Conservation (phyloP, 2,797 vertebrate genomes). For the Microctenopoma stevenorrisi region DNA sequence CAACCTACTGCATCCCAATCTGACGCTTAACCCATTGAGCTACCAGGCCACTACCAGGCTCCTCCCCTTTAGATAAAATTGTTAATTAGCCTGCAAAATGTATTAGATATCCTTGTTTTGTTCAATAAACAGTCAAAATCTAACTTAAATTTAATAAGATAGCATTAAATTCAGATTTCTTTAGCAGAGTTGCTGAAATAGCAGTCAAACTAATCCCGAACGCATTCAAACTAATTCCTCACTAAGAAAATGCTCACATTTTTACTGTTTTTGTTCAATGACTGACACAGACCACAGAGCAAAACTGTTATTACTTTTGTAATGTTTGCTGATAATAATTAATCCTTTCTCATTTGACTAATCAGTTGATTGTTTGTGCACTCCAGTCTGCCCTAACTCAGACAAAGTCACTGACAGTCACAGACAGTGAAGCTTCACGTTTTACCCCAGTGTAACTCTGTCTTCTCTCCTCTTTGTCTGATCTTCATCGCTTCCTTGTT, state of each 20-base stretch:
- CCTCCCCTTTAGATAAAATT: background rate
- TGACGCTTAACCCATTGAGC: too few relatives aligned
- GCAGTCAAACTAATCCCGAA: background rate
- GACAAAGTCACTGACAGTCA: conserved; percentile 6
- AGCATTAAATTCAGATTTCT: too few relatives aligned
- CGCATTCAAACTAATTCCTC: background rate
- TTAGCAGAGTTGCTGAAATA: background rate
- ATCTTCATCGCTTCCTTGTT: conserved; percentile 45
- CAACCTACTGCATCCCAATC: too few relatives aligned
- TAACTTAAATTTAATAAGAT: too few relatives aligned
- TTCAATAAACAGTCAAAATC: background rate
- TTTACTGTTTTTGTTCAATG: background rate
- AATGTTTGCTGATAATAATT: conserved; percentile 1
- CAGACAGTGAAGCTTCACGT: conserved; percentile 16
- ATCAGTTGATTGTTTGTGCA: background rate
- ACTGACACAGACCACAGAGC: background rate
- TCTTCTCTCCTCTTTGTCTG: conserved; percentile 4
- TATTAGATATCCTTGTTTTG: background rate
- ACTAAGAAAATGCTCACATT: background rate
- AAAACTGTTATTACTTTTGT: background rate
- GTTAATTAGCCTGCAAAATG: background rate
- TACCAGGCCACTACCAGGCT: background rate
- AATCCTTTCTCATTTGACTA: conserved; percentile 1
- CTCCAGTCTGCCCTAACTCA: background rate
- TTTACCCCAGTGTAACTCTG: conserved; percentile 22